These are phyloP conservation scores for Decapterus maruadsi DNA, from an alignment of 2,797 vertebrate genomes.

Conservation along the genomic window DNA sequence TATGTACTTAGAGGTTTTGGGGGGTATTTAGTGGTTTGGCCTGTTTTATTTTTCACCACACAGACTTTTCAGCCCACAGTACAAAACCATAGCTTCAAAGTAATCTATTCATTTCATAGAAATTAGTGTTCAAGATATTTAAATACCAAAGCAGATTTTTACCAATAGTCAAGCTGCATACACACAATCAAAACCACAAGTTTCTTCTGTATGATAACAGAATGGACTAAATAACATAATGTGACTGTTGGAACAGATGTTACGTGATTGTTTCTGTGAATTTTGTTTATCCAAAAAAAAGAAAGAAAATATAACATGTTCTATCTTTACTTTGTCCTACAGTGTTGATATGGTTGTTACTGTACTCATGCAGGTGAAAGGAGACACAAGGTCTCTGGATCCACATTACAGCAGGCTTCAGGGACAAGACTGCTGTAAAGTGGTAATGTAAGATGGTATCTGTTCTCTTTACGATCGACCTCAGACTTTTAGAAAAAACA, in stretches of 20 bases:
- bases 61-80: slow-evolving; percentile 17
- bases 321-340: slow-evolving; percentile 24
- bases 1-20: slow-evolving; percentile 60
- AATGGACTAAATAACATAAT: slow-evolving; percentile 4
- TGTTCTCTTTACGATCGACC: slow-evolving; percentile 33
- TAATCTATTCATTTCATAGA: slow-evolving; percentile 16
- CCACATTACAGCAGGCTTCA: slow-evolving; percentile 2
- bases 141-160: slow-evolving; percentile 7
- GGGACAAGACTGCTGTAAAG: slow-evolving; percentile 32
- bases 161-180: slow-evolving; percentile 9
- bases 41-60: slow-evolving; percentile 55
- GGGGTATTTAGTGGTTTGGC: slow-evolving; percentile 60
- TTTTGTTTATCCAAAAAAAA: not conserved
- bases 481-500: slow-evolving; percentile 16
- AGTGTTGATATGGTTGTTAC: slow-evolving; percentile 17
- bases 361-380: slow-evolving; percentile 14
- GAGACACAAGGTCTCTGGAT: slow-evolving; percentile 28
- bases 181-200: slow-evolving; percentile 5
- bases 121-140: slow-evolving; percentile 21
- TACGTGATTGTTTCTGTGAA: not conserved
- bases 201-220: slow-evolving; percentile 8
- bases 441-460: slow-evolving; percentile 25
- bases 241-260: slow-evolving; percentile 4
- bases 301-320: not conserved
- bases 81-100: slow-evolving; percentile 39